Percentiles rank a stretch among this genome's conserved stretches.
phyloP scores from a whole-genome alignment of 2,797 vertebrate species.

The Hapalemur alaotrensis region DNA sequence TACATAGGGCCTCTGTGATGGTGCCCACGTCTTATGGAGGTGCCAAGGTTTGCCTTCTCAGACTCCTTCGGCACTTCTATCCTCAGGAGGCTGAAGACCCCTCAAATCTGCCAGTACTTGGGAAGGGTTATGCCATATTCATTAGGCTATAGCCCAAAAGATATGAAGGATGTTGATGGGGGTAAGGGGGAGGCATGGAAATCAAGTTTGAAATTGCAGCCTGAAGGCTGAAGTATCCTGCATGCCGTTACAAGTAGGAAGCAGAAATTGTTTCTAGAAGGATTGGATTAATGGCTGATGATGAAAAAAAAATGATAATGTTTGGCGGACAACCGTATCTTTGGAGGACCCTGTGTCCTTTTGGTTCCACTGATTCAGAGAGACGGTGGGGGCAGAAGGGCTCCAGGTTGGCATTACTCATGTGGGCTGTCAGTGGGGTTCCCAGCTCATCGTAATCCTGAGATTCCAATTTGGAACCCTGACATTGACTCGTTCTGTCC shows the following conservation, averaged over 20 bases:
- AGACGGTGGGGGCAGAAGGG: neutral
- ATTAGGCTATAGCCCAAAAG: neutral
- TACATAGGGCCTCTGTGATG: neutral
- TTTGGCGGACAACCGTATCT: neutral
- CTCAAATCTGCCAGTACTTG: neutral
- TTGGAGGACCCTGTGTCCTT: neutral
- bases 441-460: neutral
- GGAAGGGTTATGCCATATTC: neutral
- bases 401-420: neutral
- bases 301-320: neutral
- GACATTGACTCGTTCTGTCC: neutral
- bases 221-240: neutral
- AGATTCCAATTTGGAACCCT: neutral
- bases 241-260: neutral
- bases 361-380: neutral
- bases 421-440: neutral
- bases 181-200: neutral
- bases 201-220: neutral
- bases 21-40: neutral
- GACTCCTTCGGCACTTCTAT: neutral
- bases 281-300: neutral
- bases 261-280: neutral
- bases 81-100: neutral
- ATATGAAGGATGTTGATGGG: neutral
- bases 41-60: neutral